Evolutionary conservation across 2,797 vertebrate genomes (phyloP), one percentile per base, ranked within the genome.

Genomic region (Eulemur rubriventer): DNA sequence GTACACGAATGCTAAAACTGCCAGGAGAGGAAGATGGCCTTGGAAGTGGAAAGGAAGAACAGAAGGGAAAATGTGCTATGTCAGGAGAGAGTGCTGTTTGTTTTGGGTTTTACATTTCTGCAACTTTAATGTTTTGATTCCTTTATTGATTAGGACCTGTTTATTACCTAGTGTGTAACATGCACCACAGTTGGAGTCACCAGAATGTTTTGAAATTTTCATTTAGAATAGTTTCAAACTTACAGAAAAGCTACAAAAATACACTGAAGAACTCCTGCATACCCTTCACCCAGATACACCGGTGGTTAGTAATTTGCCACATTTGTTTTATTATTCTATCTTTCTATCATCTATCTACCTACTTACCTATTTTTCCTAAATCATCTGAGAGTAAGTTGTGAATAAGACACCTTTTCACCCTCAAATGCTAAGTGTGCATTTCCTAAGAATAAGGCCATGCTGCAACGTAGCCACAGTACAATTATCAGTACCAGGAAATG

Each of bases 171-270:
- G 50, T 50, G 85, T 95, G 6, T 82, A 82, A 73, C 43, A 46
- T 57, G 26, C 28, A n/a, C n/a, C 50, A 84, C 50, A 7, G 11
- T 24, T 85, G 30, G n/a, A 57, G 48, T 85, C 24, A 61, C 17
- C 9, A 72, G 59, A 48, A 79, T 80, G 59, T 13, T 33, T 84
- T 6, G 28, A 59, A 50, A 48, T 41, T 72, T 89, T 89, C 24
- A 91, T 7, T 82, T 46, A 28, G 52, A 48, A 76, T 82, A 63
- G 70, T 69, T 86, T 76, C 33, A 89, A 61, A 88, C 8, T 78
- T 91, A 48, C 8, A 69, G n/a, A 85, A 92, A 96, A 96, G 43
- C 73, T 87, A 18, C 41, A 73, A 72, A 94, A 79, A 43, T 26
- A 52, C 30, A 69, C 7, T 38, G 12, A 89, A 69, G 46, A 92